Evolutionary conservation across 2,797 vertebrate genomes (phyloP), one percentile per base, ranked within the genome.

Genomic region (Lepidocolaptes lacrymiger): DNA sequence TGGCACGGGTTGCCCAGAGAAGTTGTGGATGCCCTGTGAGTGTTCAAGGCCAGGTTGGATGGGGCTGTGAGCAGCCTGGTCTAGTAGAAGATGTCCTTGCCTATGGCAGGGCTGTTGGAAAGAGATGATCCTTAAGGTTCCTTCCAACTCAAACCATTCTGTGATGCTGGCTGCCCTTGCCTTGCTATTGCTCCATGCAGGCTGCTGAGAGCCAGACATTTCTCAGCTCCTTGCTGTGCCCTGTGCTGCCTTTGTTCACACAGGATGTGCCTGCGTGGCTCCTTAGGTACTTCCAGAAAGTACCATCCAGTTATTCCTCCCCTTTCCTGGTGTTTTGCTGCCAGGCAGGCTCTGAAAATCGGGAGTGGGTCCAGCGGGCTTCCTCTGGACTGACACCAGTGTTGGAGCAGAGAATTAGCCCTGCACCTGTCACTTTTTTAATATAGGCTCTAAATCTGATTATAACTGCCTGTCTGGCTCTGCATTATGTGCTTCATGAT

Each of bases 401-500:
- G 41, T 1, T 11, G 73, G 75, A 93, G 69, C 1, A 1, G 56
- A 87, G 92, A 89, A 85, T 78, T 51, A 89, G 89, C 62, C 85
- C 73, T 51, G 58, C 95, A 91, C 95, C 89, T 95, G 91, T 92
- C 77, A 49, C 92, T 86, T 76, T 51, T 93, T 85, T 55, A 94
- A 93, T 82, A 13, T 1, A 88, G 90, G 72, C 91, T 96, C 87
- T 96, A 97, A 96, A 97, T 97, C 93, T 96, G 92, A 96, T 97
- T 96, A 92, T 84, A 96, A 72, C 83, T 96, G 91, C 93, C 81
- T 95, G 85, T 88, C 95, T 95, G 82, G 93, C 91, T 92, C 92
- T 84, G 89, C 91, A 93, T 74, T 96, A 78, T 84, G 61, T 28
- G 56, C 73, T 96, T 91, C 64, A 44, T 95, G 94, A 97, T 95